These are phyloP conservation scores for Phyllostomus discolor DNA, from an alignment of 2,113 vertebrate genomes.

Conservation along the genomic window DNA sequence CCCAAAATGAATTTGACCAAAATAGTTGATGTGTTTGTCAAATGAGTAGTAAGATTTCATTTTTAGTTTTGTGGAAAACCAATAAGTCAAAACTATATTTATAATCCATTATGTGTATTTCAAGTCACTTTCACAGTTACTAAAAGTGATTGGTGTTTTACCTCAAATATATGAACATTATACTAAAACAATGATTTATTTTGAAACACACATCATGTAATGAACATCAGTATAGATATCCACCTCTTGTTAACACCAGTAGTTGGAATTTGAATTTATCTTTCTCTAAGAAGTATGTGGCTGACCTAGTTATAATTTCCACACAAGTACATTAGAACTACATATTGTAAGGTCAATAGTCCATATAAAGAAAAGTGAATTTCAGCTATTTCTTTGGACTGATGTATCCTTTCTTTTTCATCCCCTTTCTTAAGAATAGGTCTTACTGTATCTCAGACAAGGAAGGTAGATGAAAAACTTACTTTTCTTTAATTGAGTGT, in stretches of 20 bases:
- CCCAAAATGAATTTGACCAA: slow-evolving; percentile 5
- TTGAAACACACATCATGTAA: background rate
- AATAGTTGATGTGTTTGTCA: background rate
- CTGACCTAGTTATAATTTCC: background rate
- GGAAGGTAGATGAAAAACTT: background rate
- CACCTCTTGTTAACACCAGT: background rate
- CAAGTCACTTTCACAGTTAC: background rate
- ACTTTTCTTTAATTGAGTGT: background rate
- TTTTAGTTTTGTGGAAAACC: slow-evolving; percentile 23
- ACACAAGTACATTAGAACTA: background rate
- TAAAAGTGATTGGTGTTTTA: background rate
- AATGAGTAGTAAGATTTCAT: background rate
- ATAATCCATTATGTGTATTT: background rate
- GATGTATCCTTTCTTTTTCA: background rate
- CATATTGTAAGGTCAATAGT: background rate
- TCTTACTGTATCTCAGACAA: background rate
- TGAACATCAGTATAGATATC: rapidly evolving
- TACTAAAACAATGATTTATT: background rate
- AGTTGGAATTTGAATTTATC: background rate
- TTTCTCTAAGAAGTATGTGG: background rate
- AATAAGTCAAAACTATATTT: background rate
- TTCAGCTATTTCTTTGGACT: background rate
- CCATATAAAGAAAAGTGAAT: background rate
- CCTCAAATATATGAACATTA: background rate
- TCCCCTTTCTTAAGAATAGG: background rate